Base-by-base conservation (phyloP, 2,113 vertebrate species). In the Pholis gunnellus region DNA sequence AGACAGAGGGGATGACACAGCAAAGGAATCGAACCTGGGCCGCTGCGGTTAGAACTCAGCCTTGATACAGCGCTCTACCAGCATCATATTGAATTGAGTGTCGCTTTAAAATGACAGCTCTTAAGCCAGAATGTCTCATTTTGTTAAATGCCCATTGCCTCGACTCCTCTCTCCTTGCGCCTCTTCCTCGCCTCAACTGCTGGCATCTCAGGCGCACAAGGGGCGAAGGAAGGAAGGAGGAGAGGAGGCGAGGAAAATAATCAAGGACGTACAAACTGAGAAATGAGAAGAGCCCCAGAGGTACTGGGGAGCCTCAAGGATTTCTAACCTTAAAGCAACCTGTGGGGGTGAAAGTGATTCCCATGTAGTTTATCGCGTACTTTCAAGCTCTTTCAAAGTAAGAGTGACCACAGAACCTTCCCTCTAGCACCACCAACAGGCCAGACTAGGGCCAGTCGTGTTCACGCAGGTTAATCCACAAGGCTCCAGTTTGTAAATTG, bases 401-500 rank as follows among this genome's bases (percentile, higher is more conserved):
- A 20, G 38, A 40, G 27, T 65, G 25, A 61, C 25, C 71, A 25
- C 42, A 40, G 2, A 59, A 8, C 29, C 63, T 17, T 42, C 18
- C 14, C 27, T 68, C 1, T 40, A 64, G 52, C 70, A 20, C 71
- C 67, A 70, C 68, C 68, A 71, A 36, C 56, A 81, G 69, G 52
- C n/a, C 72, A 36, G 29, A 66, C 11, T 7, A 36, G 31, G 38
- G 50, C 34, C n/a, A 4, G 10, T 18, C 0, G 20, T 78, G 25
- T 61, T 79, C 42, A 64, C 61, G 27, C 57, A 67, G 34, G 48
- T 75, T 57, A 78, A 80, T 83, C 70, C 64, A 70, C 18, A 13
- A 54, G 15, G 48, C 15, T 8, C 42, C 36, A 38, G 25, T 31
- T 46, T 59, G 15, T 71, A 38, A 82, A n/a, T n/a, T 44, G 42